Percentiles rank a stretch among this genome's conserved stretches.
phyloP scores from a whole-genome alignment of 1,140 invertebrate species.

The Drusus annulatus region DNA sequence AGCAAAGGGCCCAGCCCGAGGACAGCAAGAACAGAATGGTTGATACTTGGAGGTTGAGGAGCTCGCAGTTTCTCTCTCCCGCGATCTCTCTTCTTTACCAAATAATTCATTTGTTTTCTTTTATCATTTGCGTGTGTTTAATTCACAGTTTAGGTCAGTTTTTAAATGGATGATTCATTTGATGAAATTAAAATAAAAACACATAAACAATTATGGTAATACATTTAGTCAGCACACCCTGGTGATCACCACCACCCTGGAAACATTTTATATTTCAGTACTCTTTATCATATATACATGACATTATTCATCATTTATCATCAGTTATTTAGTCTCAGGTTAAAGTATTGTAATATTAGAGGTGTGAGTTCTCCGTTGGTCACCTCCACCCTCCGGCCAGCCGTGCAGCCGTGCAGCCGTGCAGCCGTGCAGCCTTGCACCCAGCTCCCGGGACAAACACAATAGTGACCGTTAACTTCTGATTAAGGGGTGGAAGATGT shows the following conservation, averaged over 20 bases:
- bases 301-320: slow-evolving; percentile 28
- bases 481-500: too few species aligned
- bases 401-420: too few species aligned
- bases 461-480: too few species aligned
- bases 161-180: slow-evolving; percentile 49
- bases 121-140: slow-evolving; percentile 51
- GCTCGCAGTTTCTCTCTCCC: slow-evolving; percentile 51
- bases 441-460: too few species aligned
- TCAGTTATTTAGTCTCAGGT: slow-evolving; percentile 25
- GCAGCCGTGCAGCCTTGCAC: too few species aligned
- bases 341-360: background rate
- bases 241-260: slow-evolving; percentile 57
- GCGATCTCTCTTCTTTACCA: slow-evolving; percentile 59
- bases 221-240: slow-evolving; percentile 43
- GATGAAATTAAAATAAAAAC: slow-evolving; percentile 38
- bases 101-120: slow-evolving; percentile 49
- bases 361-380: slow-evolving; percentile 12
- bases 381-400: background rate
- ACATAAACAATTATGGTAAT: slow-evolving; percentile 37
- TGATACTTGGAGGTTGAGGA: slow-evolving; percentile 59
- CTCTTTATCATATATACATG: slow-evolving; percentile 56
- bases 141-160: slow-evolving; percentile 47
- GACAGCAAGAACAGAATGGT: slow-evolving; percentile 57
- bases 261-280: slow-evolving; percentile 54
- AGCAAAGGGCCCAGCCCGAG: slow-evolving; percentile 35